Conservation (phyloP, 1,140 invertebrate species). For the Monomorium pharaonis region DNA sequence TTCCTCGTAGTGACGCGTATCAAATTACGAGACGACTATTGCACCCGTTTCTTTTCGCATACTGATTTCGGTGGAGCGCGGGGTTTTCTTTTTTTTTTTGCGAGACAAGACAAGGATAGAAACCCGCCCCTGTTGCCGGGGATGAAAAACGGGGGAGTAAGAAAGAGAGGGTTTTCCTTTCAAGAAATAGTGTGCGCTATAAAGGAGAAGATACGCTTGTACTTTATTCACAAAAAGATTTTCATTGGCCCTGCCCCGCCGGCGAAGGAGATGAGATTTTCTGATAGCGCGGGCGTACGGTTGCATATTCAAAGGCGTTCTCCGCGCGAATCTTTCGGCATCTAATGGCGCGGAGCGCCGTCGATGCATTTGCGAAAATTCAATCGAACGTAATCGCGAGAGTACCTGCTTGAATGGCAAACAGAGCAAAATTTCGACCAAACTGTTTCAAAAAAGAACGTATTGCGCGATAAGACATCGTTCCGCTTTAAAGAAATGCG, state of each 20-base stretch:
- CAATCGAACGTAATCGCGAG: not conserved
- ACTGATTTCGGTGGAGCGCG: slow-evolving; percentile 41
- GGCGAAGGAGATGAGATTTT: slow-evolving; percentile 52
- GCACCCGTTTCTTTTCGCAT: slow-evolving; percentile 33
- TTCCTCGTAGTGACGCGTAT: slow-evolving; percentile 51
- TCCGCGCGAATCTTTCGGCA: slow-evolving; percentile 5
- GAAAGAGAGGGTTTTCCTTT: slow-evolving; percentile 55
- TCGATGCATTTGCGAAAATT: slow-evolving; percentile 16
- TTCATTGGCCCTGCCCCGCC: slow-evolving; percentile 57
- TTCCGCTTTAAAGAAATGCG: not conserved
- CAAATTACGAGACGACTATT: slow-evolving; percentile 57
- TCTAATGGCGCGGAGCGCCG: slow-evolving; percentile 7
- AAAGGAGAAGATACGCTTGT: slow-evolving; percentile 54
- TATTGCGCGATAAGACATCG: not conserved
- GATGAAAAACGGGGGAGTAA: slow-evolving; percentile 39
- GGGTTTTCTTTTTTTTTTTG: not conserved
- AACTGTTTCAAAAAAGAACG: not conserved
- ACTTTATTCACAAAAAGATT: slow-evolving; percentile 59
- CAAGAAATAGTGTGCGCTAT: slow-evolving; percentile 52
- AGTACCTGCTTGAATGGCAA: not conserved
- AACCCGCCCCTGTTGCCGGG: not conserved
- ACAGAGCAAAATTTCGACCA: not conserved
- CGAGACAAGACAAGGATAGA: slow-evolving; percentile 36
- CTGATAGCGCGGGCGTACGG: slow-evolving; percentile 21
- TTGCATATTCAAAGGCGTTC: slow-evolving; percentile 41